These are phyloP conservation scores for Dasypus novemcinctus DNA, from an alignment of 2,113 vertebrate genomes.

Conservation along the genomic window DNA sequence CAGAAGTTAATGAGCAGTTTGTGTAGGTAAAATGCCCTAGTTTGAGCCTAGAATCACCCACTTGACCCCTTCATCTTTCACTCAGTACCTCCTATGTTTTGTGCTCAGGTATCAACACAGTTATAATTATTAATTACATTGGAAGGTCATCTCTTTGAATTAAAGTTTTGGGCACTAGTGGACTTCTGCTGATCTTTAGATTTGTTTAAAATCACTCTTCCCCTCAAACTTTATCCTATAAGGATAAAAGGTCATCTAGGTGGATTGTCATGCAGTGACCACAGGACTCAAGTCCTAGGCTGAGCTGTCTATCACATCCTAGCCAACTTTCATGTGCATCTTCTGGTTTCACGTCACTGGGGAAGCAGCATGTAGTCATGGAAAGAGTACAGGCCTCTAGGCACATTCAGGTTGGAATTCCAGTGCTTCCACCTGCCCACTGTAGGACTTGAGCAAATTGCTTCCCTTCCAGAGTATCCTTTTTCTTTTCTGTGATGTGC, in stretches of 20 bases:
- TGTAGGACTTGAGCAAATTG: not conserved
- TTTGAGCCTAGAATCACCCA: not conserved
- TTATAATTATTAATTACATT: not conserved
- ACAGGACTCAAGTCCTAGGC: not conserved
- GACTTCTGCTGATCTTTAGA: not conserved
- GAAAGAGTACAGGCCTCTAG: not conserved
- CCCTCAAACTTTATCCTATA: not conserved
- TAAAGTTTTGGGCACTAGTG: not conserved
- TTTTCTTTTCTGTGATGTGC: not conserved
- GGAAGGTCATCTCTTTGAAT: not conserved
- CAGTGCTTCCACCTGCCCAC: not conserved
- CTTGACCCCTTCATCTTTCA: not conserved
- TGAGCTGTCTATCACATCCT: not conserved
- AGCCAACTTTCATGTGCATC: not conserved
- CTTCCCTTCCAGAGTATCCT: not conserved
- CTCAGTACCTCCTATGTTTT: not conserved
- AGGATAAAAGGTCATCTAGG: not conserved
- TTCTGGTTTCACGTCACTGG: not conserved
- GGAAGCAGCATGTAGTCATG: not conserved
- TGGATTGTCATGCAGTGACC: not conserved
- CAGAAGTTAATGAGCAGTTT: not conserved
- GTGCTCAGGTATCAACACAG: not conserved
- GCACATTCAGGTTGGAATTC: not conserved
- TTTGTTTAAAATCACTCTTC: not conserved
- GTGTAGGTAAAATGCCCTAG: not conserved